These are phyloP conservation scores for Myotis lucifugus DNA, from an alignment of 2,113 vertebrate species.

Conservation along the genomic window DNA sequence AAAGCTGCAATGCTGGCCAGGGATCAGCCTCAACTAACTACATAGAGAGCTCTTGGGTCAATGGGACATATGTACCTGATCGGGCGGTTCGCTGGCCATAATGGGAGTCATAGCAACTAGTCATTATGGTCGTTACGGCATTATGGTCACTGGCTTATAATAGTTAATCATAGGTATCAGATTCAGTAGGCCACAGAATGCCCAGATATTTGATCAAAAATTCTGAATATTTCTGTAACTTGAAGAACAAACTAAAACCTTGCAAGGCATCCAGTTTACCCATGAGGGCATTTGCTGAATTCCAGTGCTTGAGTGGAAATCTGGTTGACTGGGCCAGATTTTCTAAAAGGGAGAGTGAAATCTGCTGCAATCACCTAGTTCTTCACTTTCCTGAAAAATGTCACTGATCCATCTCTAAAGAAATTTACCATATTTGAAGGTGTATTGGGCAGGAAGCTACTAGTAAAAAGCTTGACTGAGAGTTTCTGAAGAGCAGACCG, in stretches of 20 bases:
- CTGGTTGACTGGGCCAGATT: neutral
- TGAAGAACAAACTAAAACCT: neutral
- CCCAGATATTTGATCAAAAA: neutral
- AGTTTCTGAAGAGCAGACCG: neutral
- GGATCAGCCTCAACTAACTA: too few relatives aligned
- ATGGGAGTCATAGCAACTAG: too few relatives aligned
- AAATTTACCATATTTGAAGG: neutral
- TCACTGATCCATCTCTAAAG: neutral
- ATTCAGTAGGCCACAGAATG: neutral
- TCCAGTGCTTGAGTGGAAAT: neutral
- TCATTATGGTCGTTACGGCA: too few relatives aligned
- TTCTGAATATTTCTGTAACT: neutral
- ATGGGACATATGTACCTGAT: too few relatives aligned
- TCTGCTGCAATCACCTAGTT: neutral
- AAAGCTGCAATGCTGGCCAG: too few relatives aligned
- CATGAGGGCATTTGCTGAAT: neutral
- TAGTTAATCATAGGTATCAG: neutral
- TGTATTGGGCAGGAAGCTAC: neutral
- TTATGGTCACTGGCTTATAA: neutral
- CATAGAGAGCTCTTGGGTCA: too few relatives aligned
- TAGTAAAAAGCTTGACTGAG: neutral
- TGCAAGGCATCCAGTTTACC: neutral
- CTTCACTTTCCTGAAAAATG: neutral
- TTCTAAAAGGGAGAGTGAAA: neutral
- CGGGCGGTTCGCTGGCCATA: too few relatives aligned